Evolutionary conservation across 2,113 vertebrate species (phyloP).

Genomic region (Odobenus rosmarus): DNA sequence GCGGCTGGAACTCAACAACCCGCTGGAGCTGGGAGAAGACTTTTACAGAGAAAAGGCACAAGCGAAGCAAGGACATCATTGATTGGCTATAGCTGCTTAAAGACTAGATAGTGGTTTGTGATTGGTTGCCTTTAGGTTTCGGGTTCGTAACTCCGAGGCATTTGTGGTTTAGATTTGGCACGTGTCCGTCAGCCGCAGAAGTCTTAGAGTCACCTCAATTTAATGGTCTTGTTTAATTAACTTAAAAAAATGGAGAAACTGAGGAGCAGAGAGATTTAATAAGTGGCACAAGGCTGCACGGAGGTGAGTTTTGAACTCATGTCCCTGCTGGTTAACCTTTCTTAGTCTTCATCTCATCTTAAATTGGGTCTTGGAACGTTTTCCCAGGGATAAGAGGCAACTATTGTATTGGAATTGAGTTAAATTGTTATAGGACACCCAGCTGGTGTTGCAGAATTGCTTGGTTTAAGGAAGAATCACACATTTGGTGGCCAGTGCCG

Average conservation of each 20-base stretch:
- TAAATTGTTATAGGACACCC: neutral
- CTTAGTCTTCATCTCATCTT: neutral
- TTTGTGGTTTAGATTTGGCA: neutral
- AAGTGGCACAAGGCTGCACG: neutral
- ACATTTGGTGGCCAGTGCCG: neutral
- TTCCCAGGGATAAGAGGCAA: neutral
- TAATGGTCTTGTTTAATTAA: neutral
- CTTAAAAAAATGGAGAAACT: neutral
- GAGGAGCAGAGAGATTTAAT: neutral
- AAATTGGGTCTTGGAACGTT: neutral
- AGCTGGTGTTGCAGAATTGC: neutral
- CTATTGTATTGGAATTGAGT: no score
- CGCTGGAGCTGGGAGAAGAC: accelerated
- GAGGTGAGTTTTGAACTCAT: neutral
- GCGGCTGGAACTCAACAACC: accelerated
- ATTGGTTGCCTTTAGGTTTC: neutral
- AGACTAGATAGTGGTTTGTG: neutral
- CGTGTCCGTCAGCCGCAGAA: no score
- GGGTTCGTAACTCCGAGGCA: accelerated
- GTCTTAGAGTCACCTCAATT: accelerated
- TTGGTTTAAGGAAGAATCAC: neutral
- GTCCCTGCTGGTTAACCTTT: neutral
- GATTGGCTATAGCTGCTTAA: neutral
- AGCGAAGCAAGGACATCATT: no score
- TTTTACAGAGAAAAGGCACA: neutral